phyloP scores from a whole-genome alignment of 2,797 vertebrate species.

The Taeniopygia guttata region DNA sequence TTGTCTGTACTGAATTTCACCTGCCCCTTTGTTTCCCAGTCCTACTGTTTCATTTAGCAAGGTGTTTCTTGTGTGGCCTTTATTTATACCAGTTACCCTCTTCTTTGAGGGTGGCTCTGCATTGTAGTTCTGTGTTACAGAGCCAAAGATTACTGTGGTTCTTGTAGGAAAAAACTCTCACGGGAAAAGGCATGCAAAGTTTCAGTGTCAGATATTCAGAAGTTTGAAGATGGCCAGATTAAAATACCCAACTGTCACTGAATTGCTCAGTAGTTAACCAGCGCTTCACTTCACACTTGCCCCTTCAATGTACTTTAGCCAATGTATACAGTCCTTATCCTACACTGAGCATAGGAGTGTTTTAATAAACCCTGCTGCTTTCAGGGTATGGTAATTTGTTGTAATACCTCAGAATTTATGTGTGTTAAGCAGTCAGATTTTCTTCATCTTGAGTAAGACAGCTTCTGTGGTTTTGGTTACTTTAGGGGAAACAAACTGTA shows the following conservation, averaged over 20 bases:
- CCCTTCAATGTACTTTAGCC: neutral
- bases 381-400: neutral
- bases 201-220: neutral
- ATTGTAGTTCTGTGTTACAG: neutral
- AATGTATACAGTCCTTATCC: neutral
- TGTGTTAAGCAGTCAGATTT: neutral
- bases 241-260: fast-evolving
- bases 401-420: neutral
- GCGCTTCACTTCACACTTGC: neutral
- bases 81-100: neutral
- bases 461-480: neutral
- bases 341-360: neutral
- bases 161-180: neutral
- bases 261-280: neutral
- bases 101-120: neutral
- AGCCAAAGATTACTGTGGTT: neutral
- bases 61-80: neutral
- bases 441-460: neutral
- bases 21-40: neutral
- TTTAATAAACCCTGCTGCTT: neutral
- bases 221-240: neutral
- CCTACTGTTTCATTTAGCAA: neutral
- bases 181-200: neutral
- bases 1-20: neutral
- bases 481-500: neutral